Evolutionary conservation across 2,797 vertebrate species (phyloP).

Genomic region (Macroramphosus scolopax): DNA sequence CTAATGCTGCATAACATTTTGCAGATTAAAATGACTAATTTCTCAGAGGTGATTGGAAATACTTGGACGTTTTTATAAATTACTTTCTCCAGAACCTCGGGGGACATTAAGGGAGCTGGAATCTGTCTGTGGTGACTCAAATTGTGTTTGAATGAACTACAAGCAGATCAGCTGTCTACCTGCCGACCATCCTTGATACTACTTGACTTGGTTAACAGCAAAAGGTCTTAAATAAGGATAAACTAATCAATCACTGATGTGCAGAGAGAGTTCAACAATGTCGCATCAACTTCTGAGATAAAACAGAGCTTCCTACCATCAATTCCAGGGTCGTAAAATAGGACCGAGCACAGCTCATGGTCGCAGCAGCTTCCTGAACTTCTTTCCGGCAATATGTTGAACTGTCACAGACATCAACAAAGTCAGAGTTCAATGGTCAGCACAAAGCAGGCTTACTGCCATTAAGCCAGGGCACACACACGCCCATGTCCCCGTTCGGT

Average conservation of each 20-base stretch:
- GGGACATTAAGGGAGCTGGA: neutral
- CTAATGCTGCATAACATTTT: slow-evolving; percentile 34
- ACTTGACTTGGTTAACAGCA: too few relatives aligned
- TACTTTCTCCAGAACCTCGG: slow-evolving; percentile 1
- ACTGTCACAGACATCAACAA: slow-evolving; percentile 50
- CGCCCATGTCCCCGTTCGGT: slow-evolving; percentile 32
- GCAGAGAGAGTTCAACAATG: neutral
- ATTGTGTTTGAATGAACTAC: slow-evolving; percentile 6
- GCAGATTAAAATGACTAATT: slow-evolving; percentile 33
- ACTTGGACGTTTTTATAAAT: neutral
- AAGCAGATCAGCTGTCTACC: neutral
- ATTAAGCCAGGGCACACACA: slow-evolving; percentile 60
- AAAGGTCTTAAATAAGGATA: too few relatives aligned
- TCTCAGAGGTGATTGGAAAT: slow-evolving; percentile 29
- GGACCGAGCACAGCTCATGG: slow-evolving; percentile 31
- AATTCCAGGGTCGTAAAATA: neutral
- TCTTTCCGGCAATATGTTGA: slow-evolving; percentile 38
- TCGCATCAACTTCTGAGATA: slow-evolving; percentile 1
- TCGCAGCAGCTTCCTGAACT: slow-evolving; percentile 12
- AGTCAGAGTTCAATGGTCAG: slow-evolving; percentile 64
- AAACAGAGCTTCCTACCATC: too few relatives aligned
- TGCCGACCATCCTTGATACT: neutral
- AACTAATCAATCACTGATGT: too few relatives aligned
- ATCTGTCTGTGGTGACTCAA: neutral
- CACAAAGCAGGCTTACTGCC: slow-evolving; percentile 70